A percentile compares a stretch with the other conserved stretches of the same genome.
phyloP scores from a whole-genome alignment of 2,888 invertebrate genomes.

The Eubasilissa splendida region DNA sequence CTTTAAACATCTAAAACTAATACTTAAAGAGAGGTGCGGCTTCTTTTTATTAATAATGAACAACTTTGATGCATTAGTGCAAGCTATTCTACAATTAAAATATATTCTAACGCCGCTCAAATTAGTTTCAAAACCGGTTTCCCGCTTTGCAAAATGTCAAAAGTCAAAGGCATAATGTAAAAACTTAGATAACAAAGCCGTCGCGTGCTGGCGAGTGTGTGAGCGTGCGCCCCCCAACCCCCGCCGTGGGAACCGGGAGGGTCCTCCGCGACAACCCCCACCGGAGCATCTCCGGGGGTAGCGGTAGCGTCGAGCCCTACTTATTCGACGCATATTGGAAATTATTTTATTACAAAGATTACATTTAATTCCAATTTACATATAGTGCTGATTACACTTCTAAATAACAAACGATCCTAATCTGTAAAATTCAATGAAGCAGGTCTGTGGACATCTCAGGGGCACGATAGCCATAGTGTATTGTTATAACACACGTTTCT shows the following conservation, averaged over 20 bases:
- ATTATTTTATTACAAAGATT: too few species aligned
- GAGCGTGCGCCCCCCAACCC: not conserved
- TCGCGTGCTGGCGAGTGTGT: conserved; percentile 5
- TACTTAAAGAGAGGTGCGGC: not conserved
- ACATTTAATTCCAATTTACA: too few species aligned
- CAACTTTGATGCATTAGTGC: not conserved
- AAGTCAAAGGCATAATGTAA: conserved; percentile 22
- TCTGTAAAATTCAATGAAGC: too few species aligned
- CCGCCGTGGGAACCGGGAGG: conserved; percentile 13
- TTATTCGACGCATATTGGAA: too few species aligned
- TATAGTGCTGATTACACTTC: too few species aligned
- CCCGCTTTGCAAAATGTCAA: conserved; percentile 6
- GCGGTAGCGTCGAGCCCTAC: too few species aligned
- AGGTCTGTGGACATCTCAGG: too few species aligned
- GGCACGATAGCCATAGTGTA: too few species aligned
- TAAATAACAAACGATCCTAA: too few species aligned
- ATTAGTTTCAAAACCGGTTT: not conserved
- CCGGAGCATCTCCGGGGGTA: too few species aligned
- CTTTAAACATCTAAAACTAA: not conserved
- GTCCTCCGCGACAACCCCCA: too few species aligned
- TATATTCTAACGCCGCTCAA: not conserved
- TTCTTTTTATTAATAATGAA: not conserved
- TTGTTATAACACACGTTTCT: too few species aligned
- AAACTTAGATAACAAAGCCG: conserved; percentile 27
- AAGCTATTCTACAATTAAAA: not conserved